A percentile compares a stretch with the other conserved stretches of the same genome.
These are phyloP conservation scores for Drosophila sechellia DNA, from an alignment of 1,140 invertebrate species.

Conservation along the genomic window DNA sequence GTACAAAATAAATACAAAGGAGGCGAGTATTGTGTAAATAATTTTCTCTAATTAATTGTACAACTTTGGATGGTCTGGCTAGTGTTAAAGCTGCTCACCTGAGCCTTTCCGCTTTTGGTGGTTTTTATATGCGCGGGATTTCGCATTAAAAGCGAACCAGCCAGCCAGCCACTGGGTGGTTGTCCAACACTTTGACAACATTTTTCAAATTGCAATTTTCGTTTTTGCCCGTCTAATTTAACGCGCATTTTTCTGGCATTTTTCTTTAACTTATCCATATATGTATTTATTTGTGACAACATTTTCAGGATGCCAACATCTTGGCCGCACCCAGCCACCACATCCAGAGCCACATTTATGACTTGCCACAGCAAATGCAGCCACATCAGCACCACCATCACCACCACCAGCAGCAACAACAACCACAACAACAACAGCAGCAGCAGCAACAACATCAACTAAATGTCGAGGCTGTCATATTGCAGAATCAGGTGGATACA, in stretches of 20 bases:
- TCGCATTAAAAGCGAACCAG: constrained; percentile 26
- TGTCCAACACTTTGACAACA: constrained; percentile 64
- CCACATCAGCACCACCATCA: constrained; percentile 22
- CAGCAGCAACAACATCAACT: constrained; percentile 47
- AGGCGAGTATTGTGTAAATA: constrained; percentile 51
- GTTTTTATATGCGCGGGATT: constrained; percentile 17
- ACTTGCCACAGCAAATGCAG: constrained; percentile 34
- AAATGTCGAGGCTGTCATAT: constrained; percentile 88
- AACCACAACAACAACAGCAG: constrained; percentile 8
- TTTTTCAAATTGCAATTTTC: constrained; percentile 67
- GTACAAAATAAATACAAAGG: constrained; percentile 43
- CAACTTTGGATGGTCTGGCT: constrained; percentile 18
- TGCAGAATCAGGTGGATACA: constrained; percentile 91
- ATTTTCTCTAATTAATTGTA: constrained; percentile 82
- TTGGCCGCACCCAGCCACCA: constrained; percentile 60
- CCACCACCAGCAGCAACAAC: constrained; percentile 22
- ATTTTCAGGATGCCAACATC: constrained; percentile 73
- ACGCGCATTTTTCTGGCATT: constrained; percentile 61
- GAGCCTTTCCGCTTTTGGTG: constrained; percentile 71
- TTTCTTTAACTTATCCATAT: constrained; percentile 35
- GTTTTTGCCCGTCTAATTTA: constrained; percentile 57
- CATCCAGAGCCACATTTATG: constrained; percentile 11
- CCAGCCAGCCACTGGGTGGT: constrained; percentile 14
- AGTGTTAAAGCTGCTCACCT: constrained; percentile 15
- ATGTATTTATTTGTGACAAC: constrained; percentile 66